A percentile compares a stretch with the other conserved stretches of the same genome.
Evolutionary conservation across 2,113 vertebrate genomes (phyloP).

Genomic region (Dromas ardeola): DNA sequence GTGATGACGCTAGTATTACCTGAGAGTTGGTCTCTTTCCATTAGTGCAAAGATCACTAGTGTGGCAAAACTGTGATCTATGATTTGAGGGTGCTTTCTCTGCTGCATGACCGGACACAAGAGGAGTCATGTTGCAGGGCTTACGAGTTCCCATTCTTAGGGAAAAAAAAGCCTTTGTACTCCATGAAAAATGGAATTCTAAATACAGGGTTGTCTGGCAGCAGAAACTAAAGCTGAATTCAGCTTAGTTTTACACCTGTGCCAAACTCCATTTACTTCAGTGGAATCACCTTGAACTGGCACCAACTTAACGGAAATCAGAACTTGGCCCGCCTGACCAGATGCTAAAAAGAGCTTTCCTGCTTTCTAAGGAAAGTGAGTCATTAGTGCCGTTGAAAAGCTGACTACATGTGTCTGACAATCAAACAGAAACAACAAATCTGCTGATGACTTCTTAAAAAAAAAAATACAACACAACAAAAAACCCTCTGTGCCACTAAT

Average conservation of each 20-base stretch:
- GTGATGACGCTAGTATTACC: background rate
- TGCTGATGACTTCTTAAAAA: background rate
- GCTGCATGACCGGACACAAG: background rate
- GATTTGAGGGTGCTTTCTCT: background rate
- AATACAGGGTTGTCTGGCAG: background rate
- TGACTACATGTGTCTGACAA: background rate
- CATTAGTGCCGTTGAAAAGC: background rate
- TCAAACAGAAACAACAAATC: background rate
- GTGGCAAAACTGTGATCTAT: background rate
- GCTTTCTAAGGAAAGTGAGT: background rate
- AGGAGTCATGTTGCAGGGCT: background rate
- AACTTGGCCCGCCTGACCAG: background rate
- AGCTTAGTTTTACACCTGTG: conserved; percentile 16
- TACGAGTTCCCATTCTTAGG: background rate
- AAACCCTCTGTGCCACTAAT: background rate
- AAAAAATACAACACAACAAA: background rate
- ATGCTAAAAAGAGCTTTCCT: background rate
- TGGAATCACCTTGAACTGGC: background rate
- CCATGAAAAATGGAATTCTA: conserved; percentile 16
- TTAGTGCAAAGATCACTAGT: background rate
- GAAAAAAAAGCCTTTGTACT: background rate
- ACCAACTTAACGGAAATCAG: background rate
- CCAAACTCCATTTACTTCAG: background rate
- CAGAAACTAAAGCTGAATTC: conserved; percentile 41
- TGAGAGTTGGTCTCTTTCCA: background rate